Percentiles rank a stretch among this genome's conserved stretches.
These are phyloP conservation scores for Phaetusa simplex DNA, from an alignment of 2,113 vertebrate species.

Conservation along the genomic window DNA sequence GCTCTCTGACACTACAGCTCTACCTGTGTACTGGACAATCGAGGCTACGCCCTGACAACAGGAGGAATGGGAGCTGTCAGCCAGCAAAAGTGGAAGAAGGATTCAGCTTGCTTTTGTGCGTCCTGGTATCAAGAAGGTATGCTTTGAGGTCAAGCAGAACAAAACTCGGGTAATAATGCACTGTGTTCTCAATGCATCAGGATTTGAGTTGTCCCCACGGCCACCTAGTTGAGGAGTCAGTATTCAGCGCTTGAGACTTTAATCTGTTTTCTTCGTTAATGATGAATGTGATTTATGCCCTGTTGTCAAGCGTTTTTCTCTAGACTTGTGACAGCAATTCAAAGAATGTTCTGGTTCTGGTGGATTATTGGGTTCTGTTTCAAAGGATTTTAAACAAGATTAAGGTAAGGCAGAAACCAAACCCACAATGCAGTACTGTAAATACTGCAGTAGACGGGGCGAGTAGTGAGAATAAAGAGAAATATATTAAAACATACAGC, in stretches of 20 bases:
- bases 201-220: background rate
- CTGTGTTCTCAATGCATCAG: rapidly evolving
- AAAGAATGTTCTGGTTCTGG: background rate
- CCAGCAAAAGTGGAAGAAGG: background rate
- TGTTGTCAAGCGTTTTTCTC: background rate
- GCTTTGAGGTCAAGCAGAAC: background rate
- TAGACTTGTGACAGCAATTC: background rate
- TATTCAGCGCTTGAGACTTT: background rate
- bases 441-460: background rate
- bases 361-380: background rate
- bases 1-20: background rate
- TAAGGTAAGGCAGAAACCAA: background rate
- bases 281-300: background rate
- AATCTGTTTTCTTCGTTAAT: background rate
- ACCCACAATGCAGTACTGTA: background rate
- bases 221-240: background rate
- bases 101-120: background rate
- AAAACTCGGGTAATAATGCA: background rate
- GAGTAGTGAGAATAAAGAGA: background rate
- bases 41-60: background rate
- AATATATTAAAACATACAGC: rapidly evolving
- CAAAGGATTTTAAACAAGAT: background rate
- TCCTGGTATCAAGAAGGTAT: background rate
- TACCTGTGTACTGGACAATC: background rate
- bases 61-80: background rate